A percentile compares a stretch with the other conserved stretches of the same genome.
Conservation (phyloP, 2,888 invertebrate genomes). For the Diplazon laetatorius region DNA sequence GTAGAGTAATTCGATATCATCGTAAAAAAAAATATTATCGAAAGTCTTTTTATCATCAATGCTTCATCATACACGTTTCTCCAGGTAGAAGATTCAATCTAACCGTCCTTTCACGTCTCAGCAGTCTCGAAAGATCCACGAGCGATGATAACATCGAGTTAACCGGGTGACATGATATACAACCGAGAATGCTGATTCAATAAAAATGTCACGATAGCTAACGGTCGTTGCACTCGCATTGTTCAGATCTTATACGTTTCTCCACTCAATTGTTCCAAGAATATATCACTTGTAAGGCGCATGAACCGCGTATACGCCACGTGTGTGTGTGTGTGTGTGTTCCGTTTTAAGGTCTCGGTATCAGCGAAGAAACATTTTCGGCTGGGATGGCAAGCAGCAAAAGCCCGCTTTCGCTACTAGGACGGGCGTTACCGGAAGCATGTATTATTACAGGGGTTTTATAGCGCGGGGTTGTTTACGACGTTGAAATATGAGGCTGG, state of each 20-base stretch:
- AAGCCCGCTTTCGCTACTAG: not conserved
- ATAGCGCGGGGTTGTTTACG: slow-evolving; percentile 70
- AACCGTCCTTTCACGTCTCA: not conserved
- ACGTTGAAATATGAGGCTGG: slow-evolving; percentile 66
- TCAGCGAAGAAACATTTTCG: slow-evolving; percentile 30
- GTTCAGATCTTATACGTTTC: slow-evolving; percentile 4
- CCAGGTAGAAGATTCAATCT: too few relatives aligned
- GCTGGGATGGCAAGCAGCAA: too few relatives aligned
- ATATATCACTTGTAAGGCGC: slow-evolving; percentile 20
- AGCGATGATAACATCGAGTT: not conserved
- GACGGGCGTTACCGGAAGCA: slow-evolving; percentile 57
- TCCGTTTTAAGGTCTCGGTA: slow-evolving; percentile 35
- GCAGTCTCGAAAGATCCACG: not conserved
- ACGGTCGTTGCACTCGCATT: not conserved
- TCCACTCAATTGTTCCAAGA: slow-evolving; percentile 10
- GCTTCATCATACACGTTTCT: not conserved
- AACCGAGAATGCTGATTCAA: slow-evolving; percentile 6
- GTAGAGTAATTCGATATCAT: too few relatives aligned
- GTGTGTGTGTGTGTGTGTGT: slow-evolving; percentile 26
- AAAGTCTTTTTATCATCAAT: too few relatives aligned
- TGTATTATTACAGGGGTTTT: slow-evolving; percentile 71
- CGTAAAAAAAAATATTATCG: too few relatives aligned
- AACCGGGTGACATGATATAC: slow-evolving; percentile 5
- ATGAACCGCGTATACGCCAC: slow-evolving; percentile 8
- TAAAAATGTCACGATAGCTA: slow-evolving; percentile 7